Base-by-base conservation (phyloP, 2,888 invertebrate genomes). In the Lamproptera curius region DNA sequence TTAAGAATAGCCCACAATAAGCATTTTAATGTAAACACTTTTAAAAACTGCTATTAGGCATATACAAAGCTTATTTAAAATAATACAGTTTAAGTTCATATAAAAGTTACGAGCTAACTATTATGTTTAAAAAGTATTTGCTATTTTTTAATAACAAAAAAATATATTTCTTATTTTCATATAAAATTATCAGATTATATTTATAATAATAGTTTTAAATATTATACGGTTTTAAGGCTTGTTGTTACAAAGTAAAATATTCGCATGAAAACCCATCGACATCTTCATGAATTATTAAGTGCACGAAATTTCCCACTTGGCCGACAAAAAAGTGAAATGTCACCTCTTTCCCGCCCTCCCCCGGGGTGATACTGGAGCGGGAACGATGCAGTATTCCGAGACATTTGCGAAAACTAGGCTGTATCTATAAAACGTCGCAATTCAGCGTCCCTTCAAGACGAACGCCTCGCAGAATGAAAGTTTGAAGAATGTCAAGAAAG, bases 251-350 rank as follows among this genome's bases (percentile, higher is more conserved):
- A 11, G 46, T 45, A 50, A 42, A 38, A 15, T 15, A 33, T 40
- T 5, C 42, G n/a, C 39, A 31, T 50, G 51, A 48, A 38, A 23
- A 43, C 46, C 36, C 41, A 70, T 69, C 56, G 65, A 63, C 61
- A 55, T 54, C 52, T 65, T 72, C 75, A 75, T 79, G 76, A 77
- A 78, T 79, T 76, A 76, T 76, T 73, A 62, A 76, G 64, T 57
- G 46, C 61, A 46, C 52, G 56, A 65, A 69, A 73, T 71, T 73
- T 72, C 71, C 70, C 70, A 56, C 55, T 59, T 61, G 67, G 56
- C 58, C 62, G 59, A 63, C 67, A 67, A 73, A 77, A 49, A 43
- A 34, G 39, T 49, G 43, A 73, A 76, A 76, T 75, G 76, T 74
- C 74, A 73, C 74, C 69, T 71, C 56, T 61, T 62, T 58, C 58